These are phyloP conservation scores for Urophycis tenuis DNA, from an alignment of 2,797 vertebrate genomes.

Conservation along the genomic window DNA sequence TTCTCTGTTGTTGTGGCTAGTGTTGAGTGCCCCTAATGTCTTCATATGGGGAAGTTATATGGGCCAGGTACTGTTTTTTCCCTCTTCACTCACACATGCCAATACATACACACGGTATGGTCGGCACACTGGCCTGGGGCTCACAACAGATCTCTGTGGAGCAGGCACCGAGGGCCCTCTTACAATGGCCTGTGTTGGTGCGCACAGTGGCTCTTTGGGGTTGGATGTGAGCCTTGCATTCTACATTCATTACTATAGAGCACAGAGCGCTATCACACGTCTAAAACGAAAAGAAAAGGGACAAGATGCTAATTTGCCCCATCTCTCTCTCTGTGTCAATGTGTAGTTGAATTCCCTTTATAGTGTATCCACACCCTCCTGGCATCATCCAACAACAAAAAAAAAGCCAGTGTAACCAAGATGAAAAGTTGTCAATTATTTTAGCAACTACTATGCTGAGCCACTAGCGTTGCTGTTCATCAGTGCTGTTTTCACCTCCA, in stretches of 20 bases:
- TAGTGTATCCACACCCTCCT: neutral
- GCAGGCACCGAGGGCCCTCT: conserved; percentile 21
- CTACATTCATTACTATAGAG: conserved; percentile 20
- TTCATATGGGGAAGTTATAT: no score
- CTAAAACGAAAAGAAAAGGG: conserved; percentile 4
- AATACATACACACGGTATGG: conserved; percentile 35
- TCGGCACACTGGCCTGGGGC: neutral
- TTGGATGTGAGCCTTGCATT: conserved; percentile 32
- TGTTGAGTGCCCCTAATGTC: conserved; percentile 8
- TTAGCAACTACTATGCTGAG: neutral
- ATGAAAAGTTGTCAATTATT: neutral
- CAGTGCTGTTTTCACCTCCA: neutral
- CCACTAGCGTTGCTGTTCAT: neutral
- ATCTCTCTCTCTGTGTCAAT: neutral
- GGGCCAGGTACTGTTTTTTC: conserved; percentile 23
- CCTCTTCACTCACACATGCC: conserved; percentile 45
- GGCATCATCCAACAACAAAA: neutral
- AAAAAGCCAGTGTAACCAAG: neutral
- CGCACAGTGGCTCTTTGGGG: conserved; percentile 17
- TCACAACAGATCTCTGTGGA: neutral
- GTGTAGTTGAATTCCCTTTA: neutral
- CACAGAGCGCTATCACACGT: neutral
- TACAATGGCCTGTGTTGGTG: conserved; percentile 28
- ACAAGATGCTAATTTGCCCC: neutral
- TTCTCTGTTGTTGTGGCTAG: conserved; percentile 4